Conservation (phyloP, 2,888 invertebrate genomes). For the Drosophila tripunctata region DNA sequence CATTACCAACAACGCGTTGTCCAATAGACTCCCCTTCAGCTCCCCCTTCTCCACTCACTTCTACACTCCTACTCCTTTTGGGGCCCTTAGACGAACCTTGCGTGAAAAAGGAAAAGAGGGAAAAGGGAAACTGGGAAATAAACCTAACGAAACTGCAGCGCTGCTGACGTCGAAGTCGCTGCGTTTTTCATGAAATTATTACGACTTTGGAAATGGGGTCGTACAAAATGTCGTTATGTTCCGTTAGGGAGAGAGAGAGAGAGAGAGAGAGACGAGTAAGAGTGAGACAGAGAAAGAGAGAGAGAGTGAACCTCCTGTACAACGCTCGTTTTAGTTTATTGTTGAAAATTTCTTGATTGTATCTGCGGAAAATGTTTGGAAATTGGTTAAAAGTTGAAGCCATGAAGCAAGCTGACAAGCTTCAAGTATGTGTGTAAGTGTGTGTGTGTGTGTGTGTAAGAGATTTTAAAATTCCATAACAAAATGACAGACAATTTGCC, state of each 20-base stretch:
- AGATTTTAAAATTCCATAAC: constrained; percentile 10
- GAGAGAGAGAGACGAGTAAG: not conserved
- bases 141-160: constrained; percentile 48
- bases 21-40: constrained; percentile 31
- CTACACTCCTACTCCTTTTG: not conserved
- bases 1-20: constrained; percentile 65
- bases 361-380: constrained; percentile 53
- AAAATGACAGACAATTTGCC: constrained; percentile 11
- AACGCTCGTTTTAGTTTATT: constrained; percentile 61
- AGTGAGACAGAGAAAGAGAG: not conserved
- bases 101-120: constrained; percentile 2
- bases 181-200: constrained; percentile 80
- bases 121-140: not conserved
- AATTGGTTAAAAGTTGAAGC: constrained; percentile 52
- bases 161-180: constrained; percentile 45
- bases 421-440: not conserved
- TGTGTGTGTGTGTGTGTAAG: not conserved
- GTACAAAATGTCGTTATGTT: constrained; percentile 78
- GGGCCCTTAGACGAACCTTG: not conserved
- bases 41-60: not conserved
- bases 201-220: constrained; percentile 80
- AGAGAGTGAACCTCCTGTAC: constrained; percentile 11
- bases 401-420: constrained; percentile 23
- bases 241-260: constrained; percentile 1
- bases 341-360: constrained; percentile 65